Percentiles rank a stretch among this genome's conserved stretches.
Conservation (phyloP, 2,113 vertebrate species). For the Phoxinus phoxinus region DNA sequence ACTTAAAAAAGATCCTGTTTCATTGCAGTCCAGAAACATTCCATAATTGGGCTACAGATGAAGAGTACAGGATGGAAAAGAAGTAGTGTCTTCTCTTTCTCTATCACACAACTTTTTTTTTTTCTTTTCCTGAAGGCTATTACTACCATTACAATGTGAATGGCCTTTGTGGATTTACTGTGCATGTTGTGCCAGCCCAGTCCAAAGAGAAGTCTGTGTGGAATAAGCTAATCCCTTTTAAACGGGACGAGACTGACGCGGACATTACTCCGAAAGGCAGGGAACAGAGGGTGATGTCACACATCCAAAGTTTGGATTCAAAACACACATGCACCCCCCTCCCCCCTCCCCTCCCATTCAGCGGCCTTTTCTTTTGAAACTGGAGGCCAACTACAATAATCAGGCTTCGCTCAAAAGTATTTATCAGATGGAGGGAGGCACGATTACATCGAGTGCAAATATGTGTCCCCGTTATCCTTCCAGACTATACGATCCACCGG, state of each 20-base stretch:
- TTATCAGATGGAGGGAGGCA: conserved; percentile 71
- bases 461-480: conserved; percentile 74
- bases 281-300: conserved; percentile 66
- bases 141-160: conserved; percentile 73
- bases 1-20: conserved; percentile 77
- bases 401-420: conserved; percentile 69
- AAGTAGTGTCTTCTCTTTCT: conserved; percentile 50
- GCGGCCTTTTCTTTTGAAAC: conserved; percentile 66
- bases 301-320: conserved; percentile 71
- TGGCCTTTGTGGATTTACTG: conserved; percentile 68
- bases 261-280: conserved; percentile 72
- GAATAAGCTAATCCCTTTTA: conserved; percentile 73
- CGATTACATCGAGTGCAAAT: conserved; percentile 75
- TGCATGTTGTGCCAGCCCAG: conserved; percentile 67
- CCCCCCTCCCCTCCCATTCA: neutral
- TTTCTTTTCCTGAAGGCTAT: conserved; percentile 61
- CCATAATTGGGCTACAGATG: conserved; percentile 64
- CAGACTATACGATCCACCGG: conserved; percentile 60
- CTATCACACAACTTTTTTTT: neutral
- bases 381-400: conserved; percentile 72
- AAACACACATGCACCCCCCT: conserved; percentile 63
- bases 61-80: conserved; percentile 60
- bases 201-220: conserved; percentile 70
- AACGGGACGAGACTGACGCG: conserved; percentile 66
- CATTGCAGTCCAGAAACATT: conserved; percentile 71